Evolutionary conservation across 2,888 invertebrate genomes (phyloP).

Genomic region (Beris morrisii): DNA sequence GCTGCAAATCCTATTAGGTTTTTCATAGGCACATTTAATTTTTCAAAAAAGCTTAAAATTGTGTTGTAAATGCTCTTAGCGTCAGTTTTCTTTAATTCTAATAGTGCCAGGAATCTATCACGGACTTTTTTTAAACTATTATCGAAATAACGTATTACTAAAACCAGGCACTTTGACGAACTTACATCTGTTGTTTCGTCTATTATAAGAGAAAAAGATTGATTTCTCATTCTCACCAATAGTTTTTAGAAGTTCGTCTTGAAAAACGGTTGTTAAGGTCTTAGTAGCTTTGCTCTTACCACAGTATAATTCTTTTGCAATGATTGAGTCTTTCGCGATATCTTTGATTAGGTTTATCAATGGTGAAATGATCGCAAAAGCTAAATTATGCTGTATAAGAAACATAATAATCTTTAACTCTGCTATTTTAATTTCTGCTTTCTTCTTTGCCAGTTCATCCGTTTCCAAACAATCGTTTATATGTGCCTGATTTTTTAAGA

Average conservation of each 20-base stretch:
- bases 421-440: background rate
- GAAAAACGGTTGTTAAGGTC: background rate
- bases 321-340: background rate
- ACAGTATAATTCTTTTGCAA: background rate
- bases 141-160: constrained; percentile 35
- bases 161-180: constrained; percentile 28
- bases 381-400: too few relatives aligned
- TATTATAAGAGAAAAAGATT: constrained; percentile 33
- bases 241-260: background rate
- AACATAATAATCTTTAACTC: constrained; percentile 2
- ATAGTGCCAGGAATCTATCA: constrained; percentile 31
- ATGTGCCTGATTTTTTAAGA: too few relatives aligned
- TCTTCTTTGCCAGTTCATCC: background rate
- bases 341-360: background rate
- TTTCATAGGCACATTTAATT: constrained; percentile 28
- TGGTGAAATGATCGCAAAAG: background rate
- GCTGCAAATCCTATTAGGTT: constrained; percentile 44
- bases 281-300: background rate
- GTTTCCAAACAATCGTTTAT: background rate
- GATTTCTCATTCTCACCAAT: background rate
- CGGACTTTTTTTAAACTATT: constrained; percentile 6
- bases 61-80: constrained; percentile 23
- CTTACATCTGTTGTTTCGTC: constrained; percentile 36
- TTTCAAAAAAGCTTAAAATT: constrained; percentile 28
- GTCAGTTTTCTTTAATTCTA: constrained; percentile 25